Evolutionary conservation across 2,888 invertebrate genomes (phyloP).

Genomic region (Melanostoma scalare): DNA sequence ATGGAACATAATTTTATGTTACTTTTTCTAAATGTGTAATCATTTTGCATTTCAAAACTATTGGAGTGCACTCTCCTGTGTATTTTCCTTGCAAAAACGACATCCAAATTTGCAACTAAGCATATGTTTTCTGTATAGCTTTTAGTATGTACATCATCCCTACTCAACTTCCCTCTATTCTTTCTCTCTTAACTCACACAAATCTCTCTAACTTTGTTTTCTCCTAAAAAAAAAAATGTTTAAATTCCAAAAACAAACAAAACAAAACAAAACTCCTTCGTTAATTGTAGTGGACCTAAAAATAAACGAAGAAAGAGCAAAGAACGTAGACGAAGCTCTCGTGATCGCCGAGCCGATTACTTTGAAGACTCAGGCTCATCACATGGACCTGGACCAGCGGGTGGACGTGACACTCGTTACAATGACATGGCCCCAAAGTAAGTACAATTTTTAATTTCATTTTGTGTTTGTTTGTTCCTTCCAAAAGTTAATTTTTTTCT

Average conservation of each 20-base stretch:
- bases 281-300: conserved; percentile 80
- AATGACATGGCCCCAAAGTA: conserved; percentile 94
- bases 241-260: conserved; percentile 38
- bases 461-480: conserved; percentile 6
- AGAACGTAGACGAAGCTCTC: conserved; percentile 79
- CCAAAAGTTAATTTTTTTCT: conserved; percentile 11
- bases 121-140: conserved; percentile 46
- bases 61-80: no score
- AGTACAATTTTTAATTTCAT: conserved; percentile 81
- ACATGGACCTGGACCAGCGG: conserved; percentile 83
- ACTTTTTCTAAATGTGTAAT: no score
- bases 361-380: conserved; percentile 82
- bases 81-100: no score
- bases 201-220: conserved; percentile 56
- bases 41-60: no score
- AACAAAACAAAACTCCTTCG: conserved; percentile 45
- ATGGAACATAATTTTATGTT: no score
- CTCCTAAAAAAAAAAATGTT: conserved; percentile 33
- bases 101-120: neutral
- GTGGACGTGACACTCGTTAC: conserved; percentile 87
- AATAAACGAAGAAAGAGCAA: conserved; percentile 82
- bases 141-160: conserved; percentile 37
- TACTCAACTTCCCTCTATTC: neutral
- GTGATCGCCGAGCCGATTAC: conserved; percentile 82
- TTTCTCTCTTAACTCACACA: conserved; percentile 44